Evolutionary conservation across 2,113 vertebrate species (phyloP), one percentile per base, ranked within the genome.

Genomic region (Orycteropus afer): DNA sequence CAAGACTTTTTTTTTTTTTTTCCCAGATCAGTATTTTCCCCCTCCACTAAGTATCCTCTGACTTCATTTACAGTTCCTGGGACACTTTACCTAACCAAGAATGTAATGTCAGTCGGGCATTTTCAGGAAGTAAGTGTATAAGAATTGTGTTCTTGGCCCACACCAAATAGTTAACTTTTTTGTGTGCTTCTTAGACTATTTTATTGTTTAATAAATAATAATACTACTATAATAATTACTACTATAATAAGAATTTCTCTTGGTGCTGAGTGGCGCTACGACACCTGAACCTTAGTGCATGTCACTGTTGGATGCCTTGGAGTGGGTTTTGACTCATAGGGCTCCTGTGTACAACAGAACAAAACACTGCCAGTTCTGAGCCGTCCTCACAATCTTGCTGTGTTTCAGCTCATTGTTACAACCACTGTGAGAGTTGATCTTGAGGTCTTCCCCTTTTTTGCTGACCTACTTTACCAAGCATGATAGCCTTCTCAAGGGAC

Each of bases 251-350:
- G 96, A 79, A 92, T 97, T 91, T 97, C 95, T 96, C 95, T 83
- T 79, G 97, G 98, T 98, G 98, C 98, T 98, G 97, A 97, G 96
- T 90, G 97, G 97, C 98, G 98, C 98, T 98, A 93, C 91, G 93
- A 97, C 17, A 53, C 95, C 88, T 87, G 73, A 90, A 97, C 94
- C 96, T 95, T 85, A 95, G 82, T 93, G 27, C 13, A 87, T 51
- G 51, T 92, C 93, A 96, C 89, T 97, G 53, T 91, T 97, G 78
- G 96, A 94, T 98, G n/a, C n/a, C n/a, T n/a, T n/a, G n/a, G n/a
- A n/a, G n/a, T n/a, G n/a, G n/a, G n/a, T n/a, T n/a, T n/a, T n/a
- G n/a, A n/a, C n/a, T n/a, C n/a, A n/a, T n/a, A n/a, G n/a, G n/a
- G n/a, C n/a, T n/a, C n/a, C n/a, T n/a, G n/a, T n/a, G n/a, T n/a